phyloP scores from a whole-genome alignment of 2,888 invertebrate genomes.

The Chironomus riparius region DNA sequence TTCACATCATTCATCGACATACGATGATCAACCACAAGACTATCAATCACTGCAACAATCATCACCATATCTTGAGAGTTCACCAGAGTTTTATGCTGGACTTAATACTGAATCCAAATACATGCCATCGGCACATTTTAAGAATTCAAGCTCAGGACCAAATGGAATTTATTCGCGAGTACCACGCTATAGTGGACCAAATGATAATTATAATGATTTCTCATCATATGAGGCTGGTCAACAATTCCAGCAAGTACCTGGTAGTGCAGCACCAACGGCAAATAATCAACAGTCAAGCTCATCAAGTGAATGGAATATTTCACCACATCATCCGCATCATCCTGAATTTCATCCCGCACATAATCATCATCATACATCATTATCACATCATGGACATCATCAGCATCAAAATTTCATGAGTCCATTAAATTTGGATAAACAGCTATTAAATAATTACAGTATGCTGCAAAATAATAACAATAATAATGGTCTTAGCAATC shows the following conservation, averaged over 20 bases:
- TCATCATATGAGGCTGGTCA: conserved; percentile 52
- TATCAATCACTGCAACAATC: conserved; percentile 31
- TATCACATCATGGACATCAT: conserved; percentile 39
- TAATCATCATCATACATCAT: conserved; percentile 36
- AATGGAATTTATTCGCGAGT: conserved; percentile 23
- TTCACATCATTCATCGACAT: conserved; percentile 31
- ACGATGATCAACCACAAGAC: conserved; percentile 33
- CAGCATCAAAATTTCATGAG: conserved; percentile 49
- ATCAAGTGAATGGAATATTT: conserved; percentile 42
- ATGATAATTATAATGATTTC: conserved; percentile 46
- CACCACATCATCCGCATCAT: conserved; percentile 44
- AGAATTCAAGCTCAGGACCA: conserved; percentile 28
- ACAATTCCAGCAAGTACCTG: conserved; percentile 68
- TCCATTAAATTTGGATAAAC: conserved; percentile 42
- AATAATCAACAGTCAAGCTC: conserved; percentile 29
- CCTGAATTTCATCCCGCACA: conserved; percentile 45
- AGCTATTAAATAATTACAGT: conserved; percentile 37
- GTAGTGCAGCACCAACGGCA: conserved; percentile 42
- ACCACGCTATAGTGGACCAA: conserved; percentile 43
- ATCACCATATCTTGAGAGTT: conserved; percentile 32
- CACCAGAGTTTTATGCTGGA: conserved; percentile 32
- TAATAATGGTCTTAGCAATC: conserved; percentile 8
- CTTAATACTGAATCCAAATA: conserved; percentile 34
- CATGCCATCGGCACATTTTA: conserved; percentile 30
- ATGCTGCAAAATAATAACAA: conserved; percentile 25